Percentiles rank a stretch among this genome's conserved stretches.
phyloP scores from a whole-genome alignment of 2,888 invertebrate genomes.

The Chalcis sispes region DNA sequence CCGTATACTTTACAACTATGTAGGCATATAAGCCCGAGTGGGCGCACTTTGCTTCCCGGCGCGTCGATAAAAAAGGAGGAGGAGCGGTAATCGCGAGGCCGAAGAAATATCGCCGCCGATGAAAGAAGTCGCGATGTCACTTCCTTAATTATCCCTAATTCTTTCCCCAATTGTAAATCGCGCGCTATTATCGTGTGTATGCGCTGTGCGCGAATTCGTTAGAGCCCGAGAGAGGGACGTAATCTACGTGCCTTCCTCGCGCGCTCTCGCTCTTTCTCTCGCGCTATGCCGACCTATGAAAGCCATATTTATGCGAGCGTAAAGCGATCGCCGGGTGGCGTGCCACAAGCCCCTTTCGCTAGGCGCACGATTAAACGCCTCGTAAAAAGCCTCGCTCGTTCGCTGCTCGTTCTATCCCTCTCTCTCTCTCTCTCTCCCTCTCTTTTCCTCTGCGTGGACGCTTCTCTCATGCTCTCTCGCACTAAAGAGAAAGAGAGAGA shows the following conservation, averaged over 20 bases:
- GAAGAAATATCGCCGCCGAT: constrained; percentile 30
- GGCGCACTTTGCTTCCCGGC: not conserved
- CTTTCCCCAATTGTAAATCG: constrained; percentile 51
- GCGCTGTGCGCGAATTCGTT: constrained; percentile 28
- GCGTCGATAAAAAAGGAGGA: constrained; percentile 27
- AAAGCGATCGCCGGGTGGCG: constrained; percentile 55
- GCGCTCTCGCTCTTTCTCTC: constrained; percentile 16
- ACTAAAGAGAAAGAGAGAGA: too few relatives aligned
- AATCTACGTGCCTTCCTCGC: constrained; percentile 12
- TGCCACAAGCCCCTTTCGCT: constrained; percentile 51
- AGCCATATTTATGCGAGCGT: constrained; percentile 54
- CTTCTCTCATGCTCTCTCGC: too few relatives aligned
- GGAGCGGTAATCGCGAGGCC: not conserved
- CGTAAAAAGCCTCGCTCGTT: constrained; percentile 51
- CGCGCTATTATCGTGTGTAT: constrained; percentile 21
- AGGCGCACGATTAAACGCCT: constrained; percentile 52
- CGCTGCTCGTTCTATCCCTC: constrained; percentile 1
- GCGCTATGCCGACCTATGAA: constrained; percentile 36
- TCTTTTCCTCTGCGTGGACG: not conserved
- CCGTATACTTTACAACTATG: constrained; percentile 37
- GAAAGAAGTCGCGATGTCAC: constrained; percentile 44
- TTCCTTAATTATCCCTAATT: constrained; percentile 53
- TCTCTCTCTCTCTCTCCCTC: constrained; percentile 2
- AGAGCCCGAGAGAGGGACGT: not conserved
- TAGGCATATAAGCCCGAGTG: not conserved